Evolutionary conservation across 2,888 invertebrate species (phyloP), one percentile per base, ranked within the genome.

Genomic region (Pammene aurita): DNA sequence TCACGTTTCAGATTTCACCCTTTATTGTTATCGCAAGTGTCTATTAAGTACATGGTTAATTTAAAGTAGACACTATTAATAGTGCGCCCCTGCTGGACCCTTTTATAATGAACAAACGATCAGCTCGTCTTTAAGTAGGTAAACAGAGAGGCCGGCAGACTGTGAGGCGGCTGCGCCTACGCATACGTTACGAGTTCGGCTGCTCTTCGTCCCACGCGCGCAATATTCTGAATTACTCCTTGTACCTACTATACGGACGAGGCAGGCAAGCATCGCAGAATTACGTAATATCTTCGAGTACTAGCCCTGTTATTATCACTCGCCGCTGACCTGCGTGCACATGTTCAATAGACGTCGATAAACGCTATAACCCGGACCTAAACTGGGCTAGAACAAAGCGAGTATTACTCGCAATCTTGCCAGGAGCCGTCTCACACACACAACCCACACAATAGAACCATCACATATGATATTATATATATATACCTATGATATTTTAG

Each of bases 101-200:
- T 10, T 58, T 72, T 71, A 71, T 74, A 76, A 74, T 66, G 64
- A 67, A 65, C 54, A 67, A 52, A 18, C 50, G 61, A 48, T 48
- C 48, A 44, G 35, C 13, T 50, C 62, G 50, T 16, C 10, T 50
- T 41, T 52, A 58, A 38, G 35, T 56, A 60, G 44, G 52, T 60
- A 60, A 66, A 60, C 66, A 58, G 58, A 58, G 46, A 42, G 34
- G 16, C 58, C 58, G 38, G 62, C 72, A 80, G 80, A 80, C 79
- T 73, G 79, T 74, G 71, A 75, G 78, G 80, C 80, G 79, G 70
- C 79, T 78, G 82, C 86, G 85, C 90, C 89, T 82, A 89, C 89
- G 87, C 86, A 82, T 69, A 56, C 54, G 71, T 71, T 65, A 35
- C 50, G 44, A 26, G 58, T 16, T 26, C 18, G 57, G 35, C 44